Evolutionary conservation across 2,888 invertebrate genomes (phyloP).

Genomic region (Drosophila robusta): DNA sequence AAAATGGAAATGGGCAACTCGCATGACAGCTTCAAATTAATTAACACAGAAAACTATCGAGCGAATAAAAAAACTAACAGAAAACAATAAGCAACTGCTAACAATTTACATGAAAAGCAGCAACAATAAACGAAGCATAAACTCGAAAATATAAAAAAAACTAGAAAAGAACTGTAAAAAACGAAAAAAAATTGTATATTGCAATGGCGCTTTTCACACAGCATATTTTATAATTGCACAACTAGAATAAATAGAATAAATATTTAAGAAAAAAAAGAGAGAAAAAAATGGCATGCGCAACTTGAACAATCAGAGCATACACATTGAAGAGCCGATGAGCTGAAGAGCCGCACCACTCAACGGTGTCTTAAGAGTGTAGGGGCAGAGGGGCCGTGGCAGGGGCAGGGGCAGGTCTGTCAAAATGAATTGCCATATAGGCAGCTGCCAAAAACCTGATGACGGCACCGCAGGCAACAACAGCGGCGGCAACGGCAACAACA

Average conservation of each 20-base stretch:
- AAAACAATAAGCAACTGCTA: conserved; percentile 53
- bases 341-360: conserved; percentile 17
- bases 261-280: conserved; percentile 33
- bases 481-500: conserved; percentile 26
- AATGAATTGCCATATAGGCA: conserved; percentile 43
- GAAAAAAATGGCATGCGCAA: conserved; percentile 20
- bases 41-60: conserved; percentile 81
- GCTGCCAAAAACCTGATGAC: conserved; percentile 49
- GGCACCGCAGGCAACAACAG: conserved; percentile 35
- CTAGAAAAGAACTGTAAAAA: conserved; percentile 18
- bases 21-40: conserved; percentile 75
- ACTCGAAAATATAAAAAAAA: conserved; percentile 14
- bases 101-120: conserved; percentile 72
- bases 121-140: conserved; percentile 57
- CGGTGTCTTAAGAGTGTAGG: background rate
- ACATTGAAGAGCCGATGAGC: conserved; percentile 43
- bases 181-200: conserved; percentile 5
- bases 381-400: background rate
- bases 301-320: conserved; percentile 72
- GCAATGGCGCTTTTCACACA: conserved; percentile 61
- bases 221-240: conserved; percentile 58
- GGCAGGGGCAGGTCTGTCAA: conserved; percentile 1
- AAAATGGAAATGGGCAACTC: conserved; percentile 66
- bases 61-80: conserved; percentile 38
- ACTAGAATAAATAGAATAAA: conserved; percentile 59